These are phyloP conservation scores for Brachylomia viminalis DNA, from an alignment of 2,888 invertebrate genomes.

Conservation along the genomic window DNA sequence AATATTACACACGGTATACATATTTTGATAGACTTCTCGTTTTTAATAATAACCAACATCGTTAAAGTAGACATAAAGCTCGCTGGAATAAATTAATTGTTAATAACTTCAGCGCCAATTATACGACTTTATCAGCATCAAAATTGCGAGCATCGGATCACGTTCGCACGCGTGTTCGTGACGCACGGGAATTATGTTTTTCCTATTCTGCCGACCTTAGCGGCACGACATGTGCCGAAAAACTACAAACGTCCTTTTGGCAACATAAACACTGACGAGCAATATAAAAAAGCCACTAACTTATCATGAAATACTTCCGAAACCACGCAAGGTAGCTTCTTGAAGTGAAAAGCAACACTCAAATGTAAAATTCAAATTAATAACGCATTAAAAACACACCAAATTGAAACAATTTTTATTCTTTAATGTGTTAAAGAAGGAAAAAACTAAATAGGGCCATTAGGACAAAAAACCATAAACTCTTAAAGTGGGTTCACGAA, in stretches of 20 bases:
- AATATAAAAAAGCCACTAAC: too few relatives aligned
- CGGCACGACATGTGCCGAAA: slow-evolving; percentile 56
- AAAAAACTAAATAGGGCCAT: too few relatives aligned
- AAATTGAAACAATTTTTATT: too few relatives aligned
- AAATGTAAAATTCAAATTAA: too few relatives aligned
- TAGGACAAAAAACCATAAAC: too few relatives aligned
- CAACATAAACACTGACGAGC: slow-evolving; percentile 66
- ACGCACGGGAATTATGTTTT: slow-evolving; percentile 71
- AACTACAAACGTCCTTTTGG: slow-evolving; percentile 68
- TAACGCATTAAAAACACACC: too few relatives aligned
- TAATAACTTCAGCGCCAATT: slow-evolving; percentile 58
- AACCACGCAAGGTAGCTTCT: too few relatives aligned
- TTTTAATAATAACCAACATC: slow-evolving; percentile 27
- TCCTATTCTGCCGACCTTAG: slow-evolving; percentile 61
- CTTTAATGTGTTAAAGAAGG: too few relatives aligned
- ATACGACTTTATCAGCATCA: slow-evolving; percentile 47
- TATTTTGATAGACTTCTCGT: slow-evolving; percentile 26
- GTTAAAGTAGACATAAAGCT: slow-evolving; percentile 36
- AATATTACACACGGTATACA: slow-evolving; percentile 22
- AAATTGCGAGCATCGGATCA: slow-evolving; percentile 66
- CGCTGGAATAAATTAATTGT: slow-evolving; percentile 52
- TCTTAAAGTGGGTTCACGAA: too few relatives aligned
- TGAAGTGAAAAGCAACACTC: too few relatives aligned
- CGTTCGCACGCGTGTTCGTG: slow-evolving; percentile 72
- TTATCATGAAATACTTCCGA: too few relatives aligned